phyloP scores from a whole-genome alignment of 2,888 invertebrate species.

The Apodemia zela region DNA sequence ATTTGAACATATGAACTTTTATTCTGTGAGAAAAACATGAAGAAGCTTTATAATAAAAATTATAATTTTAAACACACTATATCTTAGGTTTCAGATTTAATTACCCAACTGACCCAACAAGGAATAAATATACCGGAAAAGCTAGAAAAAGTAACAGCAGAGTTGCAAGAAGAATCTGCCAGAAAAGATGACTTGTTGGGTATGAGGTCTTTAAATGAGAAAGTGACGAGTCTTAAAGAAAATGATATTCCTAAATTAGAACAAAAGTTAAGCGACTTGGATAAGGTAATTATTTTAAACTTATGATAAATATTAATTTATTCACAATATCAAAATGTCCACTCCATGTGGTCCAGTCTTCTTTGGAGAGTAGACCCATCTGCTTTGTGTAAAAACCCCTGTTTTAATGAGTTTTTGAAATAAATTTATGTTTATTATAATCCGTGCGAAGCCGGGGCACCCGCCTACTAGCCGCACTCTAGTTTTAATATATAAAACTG shows the following conservation, averaged over 20 bases:
- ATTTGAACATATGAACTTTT: too few species aligned
- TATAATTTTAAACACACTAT: not conserved
- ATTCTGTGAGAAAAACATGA: too few species aligned
- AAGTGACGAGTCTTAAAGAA: conserved; percentile 80
- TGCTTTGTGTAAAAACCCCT: too few species aligned
- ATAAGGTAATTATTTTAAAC: conserved; percentile 48
- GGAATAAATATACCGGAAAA: conserved; percentile 85
- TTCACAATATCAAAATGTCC: too few species aligned
- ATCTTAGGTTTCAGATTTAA: conserved; percentile 75
- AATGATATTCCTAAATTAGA: conserved; percentile 84
- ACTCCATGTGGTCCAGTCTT: too few species aligned
- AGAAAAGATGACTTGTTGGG: conserved; percentile 85
- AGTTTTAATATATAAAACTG: too few species aligned
- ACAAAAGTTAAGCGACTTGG: conserved; percentile 68
- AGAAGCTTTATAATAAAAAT: too few species aligned
- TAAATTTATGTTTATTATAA: too few species aligned
- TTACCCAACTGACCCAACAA: conserved; percentile 82
- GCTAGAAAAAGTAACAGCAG: conserved; percentile 80
- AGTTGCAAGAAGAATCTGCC: conserved; percentile 82
- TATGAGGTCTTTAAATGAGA: conserved; percentile 84
- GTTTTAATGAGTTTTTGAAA: too few species aligned
- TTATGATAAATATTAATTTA: not conserved
- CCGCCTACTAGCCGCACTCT: too few species aligned
- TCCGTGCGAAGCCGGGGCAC: too few species aligned
- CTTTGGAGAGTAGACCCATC: too few species aligned